These are phyloP conservation scores for Drosophila recens DNA, from an alignment of 2,888 invertebrate genomes.

Conservation along the genomic window DNA sequence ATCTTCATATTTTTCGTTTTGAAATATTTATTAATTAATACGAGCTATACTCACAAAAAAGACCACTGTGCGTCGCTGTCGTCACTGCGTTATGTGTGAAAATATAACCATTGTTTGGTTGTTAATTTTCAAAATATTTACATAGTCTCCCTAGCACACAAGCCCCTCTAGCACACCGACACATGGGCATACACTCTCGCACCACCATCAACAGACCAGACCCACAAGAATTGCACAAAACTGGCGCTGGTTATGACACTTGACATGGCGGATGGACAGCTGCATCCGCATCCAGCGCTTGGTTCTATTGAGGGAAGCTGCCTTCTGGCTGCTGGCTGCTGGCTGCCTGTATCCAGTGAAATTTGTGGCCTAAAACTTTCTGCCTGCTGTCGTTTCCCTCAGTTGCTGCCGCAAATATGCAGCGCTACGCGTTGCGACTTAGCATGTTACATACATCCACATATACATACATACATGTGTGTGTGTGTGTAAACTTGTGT, in stretches of 20 bases:
- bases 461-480: not conserved
- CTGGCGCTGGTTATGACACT: constrained; percentile 56
- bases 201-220: not conserved
- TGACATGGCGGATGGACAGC: constrained; percentile 59
- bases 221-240: constrained; percentile 23
- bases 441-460: constrained; percentile 15
- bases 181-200: not conserved
- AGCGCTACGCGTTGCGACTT: constrained; percentile 33
- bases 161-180: constrained; percentile 1
- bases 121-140: constrained; percentile 70
- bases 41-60: not conserved
- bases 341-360: constrained; percentile 38
- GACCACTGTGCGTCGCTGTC: not conserved
- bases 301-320: not conserved
- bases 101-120: constrained; percentile 72
- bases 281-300: constrained; percentile 27
- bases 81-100: constrained; percentile 60
- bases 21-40: not conserved
- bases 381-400: constrained; percentile 12
- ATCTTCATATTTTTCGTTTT: not conserved
- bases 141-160: not conserved
- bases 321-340: not conserved
- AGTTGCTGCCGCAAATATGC: constrained; percentile 60
- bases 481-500: not conserved
- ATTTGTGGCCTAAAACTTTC: constrained; percentile 58